Evolutionary conservation across 2,113 vertebrate genomes (phyloP), one percentile per base, ranked within the genome.

Genomic region (Chloropsis cyanopogon): DNA sequence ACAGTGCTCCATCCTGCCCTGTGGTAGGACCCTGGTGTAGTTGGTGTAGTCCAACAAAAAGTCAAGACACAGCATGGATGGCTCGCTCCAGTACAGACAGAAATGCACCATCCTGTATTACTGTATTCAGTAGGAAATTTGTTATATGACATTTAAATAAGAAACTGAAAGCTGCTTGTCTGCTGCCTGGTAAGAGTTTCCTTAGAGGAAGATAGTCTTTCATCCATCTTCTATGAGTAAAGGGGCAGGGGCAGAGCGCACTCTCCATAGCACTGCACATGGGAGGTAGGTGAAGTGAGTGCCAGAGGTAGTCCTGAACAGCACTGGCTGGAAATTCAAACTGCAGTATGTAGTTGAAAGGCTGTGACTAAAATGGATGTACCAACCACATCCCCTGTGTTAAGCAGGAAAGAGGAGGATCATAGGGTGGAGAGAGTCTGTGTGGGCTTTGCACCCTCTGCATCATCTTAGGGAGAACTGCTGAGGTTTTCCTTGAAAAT

Each of bases 271-370:
- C 12, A 54, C 11, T 47, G 22, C 9, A 9, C 29, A 13, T 1
- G 5, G 35, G 39, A 41, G 10, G 16, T 1, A 81, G 7, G 10
- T 22, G 33, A 53, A 46, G 19, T 9, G 28, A 57, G 21, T 35
- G n/a, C 2, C 28, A 87, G 72, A 46, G 26, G 14, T 1, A 56
- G 17, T 6, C 15, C 64, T 68, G 47, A 82, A 5, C 44, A 63
- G 5, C 21, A 64, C 3, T 18, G 33, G 4, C 39, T 71, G 44
- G 41, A 60, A 64, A 64, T 54, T 35, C 61, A 75, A 66, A 47
- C 29, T 12, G 4, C 22, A 39, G 26, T 8, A 11, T 7, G 13
- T 5, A 59, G 41, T 12, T 0, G 0, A 64, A 88, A 68, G 24
- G 15, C 37, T 83, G 20, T 68, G 49, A 83, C 63, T 80, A 72